Evolutionary conservation across 23 tunicate species (phyloP), one percentile per base, ranked within the genome.

Genomic region (Aplidium turbinatum): DNA sequence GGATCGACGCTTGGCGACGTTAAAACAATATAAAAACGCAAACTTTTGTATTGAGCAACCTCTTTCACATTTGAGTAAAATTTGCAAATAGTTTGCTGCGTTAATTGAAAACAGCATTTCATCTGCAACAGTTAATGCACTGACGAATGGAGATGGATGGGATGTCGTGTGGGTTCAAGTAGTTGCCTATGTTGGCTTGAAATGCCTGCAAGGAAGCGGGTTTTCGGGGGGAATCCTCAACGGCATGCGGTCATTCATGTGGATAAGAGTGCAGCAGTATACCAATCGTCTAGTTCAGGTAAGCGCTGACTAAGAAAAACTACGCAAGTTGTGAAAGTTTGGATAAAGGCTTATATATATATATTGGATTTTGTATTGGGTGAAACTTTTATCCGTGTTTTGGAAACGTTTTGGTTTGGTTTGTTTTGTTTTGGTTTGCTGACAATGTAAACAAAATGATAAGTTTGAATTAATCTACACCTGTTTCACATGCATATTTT

Each of bases 231-330:
- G 87, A 6, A 21, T 84, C 3, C 38, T 88, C 38, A 91, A 84
- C 71, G 86, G 97, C 2, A 47, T 84, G 50, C 82, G 97, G 4
- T 66, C 86, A 18, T 91, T 58, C 79, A 50, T 84, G 34, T 91
- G 97, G 97, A 84, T 91, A 0, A 48, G 82, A 46, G 97, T 91
- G 3, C 97, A 91, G 32, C 97, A 91, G 51, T 91, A 84, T 42
- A 91, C 97, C n/a, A 91, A 84, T 35, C 52, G 97, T 42, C 78
- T 29, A 30, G 91, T 91, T 2, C 97, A 91, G 71, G 97, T 91
- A 31, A 18, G 33, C 21, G 3, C 1, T 16, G 4, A 26, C 7
- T 62, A 18, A 11, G 22, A 7, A 11, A 20, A 13, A 6, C 6
- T 18, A 13, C 7, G 22, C 24, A 55, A 13, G 6, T 18, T 6